Percentiles rank a stretch among this genome's conserved stretches.
Conservation (phyloP, 2,888 invertebrate species). For the Vanessa cardui region DNA sequence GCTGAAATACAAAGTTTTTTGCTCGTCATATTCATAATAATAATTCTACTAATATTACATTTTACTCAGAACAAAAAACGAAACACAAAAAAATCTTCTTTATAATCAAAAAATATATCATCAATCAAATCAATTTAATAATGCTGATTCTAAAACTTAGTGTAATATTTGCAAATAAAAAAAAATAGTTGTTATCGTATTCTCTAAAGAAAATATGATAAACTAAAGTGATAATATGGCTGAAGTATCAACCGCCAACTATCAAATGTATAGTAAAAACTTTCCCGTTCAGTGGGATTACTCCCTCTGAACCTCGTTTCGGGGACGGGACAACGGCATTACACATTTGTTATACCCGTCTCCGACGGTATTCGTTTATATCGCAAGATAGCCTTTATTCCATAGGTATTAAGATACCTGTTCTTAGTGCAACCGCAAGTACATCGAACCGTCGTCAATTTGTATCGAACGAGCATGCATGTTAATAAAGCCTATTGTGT, state of each 20-base stretch:
- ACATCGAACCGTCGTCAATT: slow-evolving; percentile 69
- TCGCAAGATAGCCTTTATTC: slow-evolving; percentile 25
- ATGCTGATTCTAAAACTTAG: no score
- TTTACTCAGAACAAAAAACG: no score
- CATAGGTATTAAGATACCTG: slow-evolving; percentile 14
- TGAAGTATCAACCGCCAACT: slow-evolving; percentile 30
- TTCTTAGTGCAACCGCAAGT: slow-evolving; percentile 43
- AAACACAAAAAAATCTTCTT: no score
- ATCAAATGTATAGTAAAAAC: slow-evolving; percentile 33
- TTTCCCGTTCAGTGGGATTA: slow-evolving; percentile 34
- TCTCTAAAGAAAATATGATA: slow-evolving; percentile 9
- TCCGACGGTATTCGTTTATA: slow-evolving; percentile 9
- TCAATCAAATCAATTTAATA: no score
- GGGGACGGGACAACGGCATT: slow-evolving; percentile 21
- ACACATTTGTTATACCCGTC: slow-evolving; percentile 31
- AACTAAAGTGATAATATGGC: slow-evolving; percentile 32
- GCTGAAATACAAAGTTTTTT: no score
- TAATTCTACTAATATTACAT: no score
- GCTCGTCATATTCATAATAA: no score
- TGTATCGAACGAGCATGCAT: slow-evolving; percentile 69
- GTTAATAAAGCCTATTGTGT: slow-evolving; percentile 78
- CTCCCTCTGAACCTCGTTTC: slow-evolving; percentile 32
- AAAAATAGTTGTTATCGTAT: background rate
- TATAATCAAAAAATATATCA: no score
- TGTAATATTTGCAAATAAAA: no score